Conservation (phyloP, 2,113 vertebrate species). For the Triplophysa tibetana region DNA sequence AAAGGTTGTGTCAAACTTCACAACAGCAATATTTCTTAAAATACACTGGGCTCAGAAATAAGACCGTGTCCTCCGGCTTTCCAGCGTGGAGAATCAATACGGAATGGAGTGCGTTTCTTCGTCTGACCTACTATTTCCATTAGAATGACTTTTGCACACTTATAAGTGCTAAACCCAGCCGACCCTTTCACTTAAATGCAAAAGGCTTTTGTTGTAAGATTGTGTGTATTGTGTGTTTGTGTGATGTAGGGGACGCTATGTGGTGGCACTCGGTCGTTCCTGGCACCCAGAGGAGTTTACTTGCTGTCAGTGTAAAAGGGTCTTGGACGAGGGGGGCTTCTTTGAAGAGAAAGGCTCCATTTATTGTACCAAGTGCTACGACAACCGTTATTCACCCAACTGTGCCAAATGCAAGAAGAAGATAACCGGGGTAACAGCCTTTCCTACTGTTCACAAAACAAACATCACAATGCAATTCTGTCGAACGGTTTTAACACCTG, state of each 20-base stretch:
- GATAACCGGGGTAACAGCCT: slow-evolving; percentile 86
- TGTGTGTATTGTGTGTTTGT: slow-evolving; percentile 13
- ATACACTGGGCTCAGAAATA: background rate
- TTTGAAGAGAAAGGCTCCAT: slow-evolving; percentile 94
- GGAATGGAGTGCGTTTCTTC: background rate
- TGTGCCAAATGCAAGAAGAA: slow-evolving; percentile 98
- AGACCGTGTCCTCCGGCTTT: slow-evolving; percentile 31
- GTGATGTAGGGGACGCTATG: slow-evolving; percentile 85
- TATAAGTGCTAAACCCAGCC: slow-evolving; percentile 24
- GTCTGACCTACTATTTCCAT: slow-evolving; percentile 48
- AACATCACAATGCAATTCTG: background rate
- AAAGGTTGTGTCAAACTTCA: slow-evolving; percentile 41
- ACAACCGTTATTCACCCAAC: slow-evolving; percentile 88
- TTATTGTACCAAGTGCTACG: slow-evolving; percentile 93
- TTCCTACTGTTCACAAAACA: background rate
- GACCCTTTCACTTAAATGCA: slow-evolving; percentile 36
- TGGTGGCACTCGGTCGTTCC: slow-evolving; percentile 91
- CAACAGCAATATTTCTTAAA: slow-evolving; percentile 21
- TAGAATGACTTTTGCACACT: slow-evolving; percentile 28
- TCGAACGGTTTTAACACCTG: background rate
- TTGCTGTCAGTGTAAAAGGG: slow-evolving; percentile 89
- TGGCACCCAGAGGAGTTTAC: slow-evolving; percentile 98
- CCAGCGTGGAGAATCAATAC: slow-evolving; percentile 21
- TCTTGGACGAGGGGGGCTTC: slow-evolving; percentile 94
- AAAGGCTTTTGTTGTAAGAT: slow-evolving; percentile 27